phyloP scores from a whole-genome alignment of 1,140 invertebrate genomes.

The Caenorhabditis remanei region DNA sequence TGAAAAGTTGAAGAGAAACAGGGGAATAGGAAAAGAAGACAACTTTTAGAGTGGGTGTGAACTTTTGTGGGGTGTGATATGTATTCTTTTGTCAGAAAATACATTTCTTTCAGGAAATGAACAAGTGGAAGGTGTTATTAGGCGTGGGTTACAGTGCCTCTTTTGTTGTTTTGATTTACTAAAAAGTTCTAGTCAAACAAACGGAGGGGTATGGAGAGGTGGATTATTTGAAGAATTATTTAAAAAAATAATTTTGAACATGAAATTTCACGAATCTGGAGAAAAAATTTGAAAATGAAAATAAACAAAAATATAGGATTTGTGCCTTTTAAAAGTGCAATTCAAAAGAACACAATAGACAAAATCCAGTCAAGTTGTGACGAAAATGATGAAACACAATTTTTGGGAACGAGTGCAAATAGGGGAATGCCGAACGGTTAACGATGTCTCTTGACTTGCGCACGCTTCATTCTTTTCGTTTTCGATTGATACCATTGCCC shows the following conservation, averaged over 20 bases:
- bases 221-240: no score
- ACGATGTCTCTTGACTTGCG: constrained; percentile 54
- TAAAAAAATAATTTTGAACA: no score
- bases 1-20: not conserved
- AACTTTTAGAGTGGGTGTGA: constrained; percentile 36
- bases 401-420: constrained; percentile 48
- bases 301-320: not conserved
- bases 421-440: constrained; percentile 48
- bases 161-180: constrained; percentile 12
- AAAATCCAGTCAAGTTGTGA: not conserved
- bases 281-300: not conserved
- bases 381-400: constrained; percentile 43
- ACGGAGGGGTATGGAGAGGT: no score
- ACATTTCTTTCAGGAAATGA: not conserved
- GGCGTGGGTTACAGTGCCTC: not conserved
- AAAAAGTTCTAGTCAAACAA: no score
- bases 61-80: constrained; percentile 32
- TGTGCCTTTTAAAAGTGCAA: constrained; percentile 16
- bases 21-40: not conserved
- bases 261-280: no score
- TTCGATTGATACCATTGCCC: constrained; percentile 48
- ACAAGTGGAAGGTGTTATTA: not conserved
- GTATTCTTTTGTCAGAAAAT: constrained; percentile 33
- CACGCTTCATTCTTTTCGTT: constrained; percentile 50
- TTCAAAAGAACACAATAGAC: not conserved